phyloP scores from a whole-genome alignment of 1,140 invertebrate genomes.

The Phenacoccus solenopsis region DNA sequence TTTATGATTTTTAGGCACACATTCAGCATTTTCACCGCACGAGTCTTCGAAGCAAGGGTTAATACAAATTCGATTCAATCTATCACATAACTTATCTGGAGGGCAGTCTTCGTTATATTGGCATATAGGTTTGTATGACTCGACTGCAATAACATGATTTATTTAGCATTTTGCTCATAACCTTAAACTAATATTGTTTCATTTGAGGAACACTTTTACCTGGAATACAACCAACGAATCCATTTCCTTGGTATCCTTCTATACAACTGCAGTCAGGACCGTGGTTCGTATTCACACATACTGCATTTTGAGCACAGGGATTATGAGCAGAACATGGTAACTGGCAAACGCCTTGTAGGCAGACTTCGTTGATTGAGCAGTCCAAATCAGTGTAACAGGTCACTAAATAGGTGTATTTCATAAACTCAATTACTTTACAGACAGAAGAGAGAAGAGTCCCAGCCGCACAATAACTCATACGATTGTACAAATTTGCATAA shows the following conservation, averaged over 20 bases:
- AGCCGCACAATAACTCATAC: background rate
- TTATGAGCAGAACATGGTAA: slow-evolving; percentile 68
- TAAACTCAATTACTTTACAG: background rate
- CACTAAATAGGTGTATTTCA: slow-evolving; percentile 36
- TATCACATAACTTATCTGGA: slow-evolving; percentile 62
- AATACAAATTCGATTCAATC: slow-evolving; percentile 64
- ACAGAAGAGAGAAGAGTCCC: background rate
- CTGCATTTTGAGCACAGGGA: slow-evolving; percentile 67
- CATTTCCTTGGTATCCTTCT: slow-evolving; percentile 74
- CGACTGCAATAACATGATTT: background rate
- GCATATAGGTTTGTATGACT: slow-evolving; percentile 45
- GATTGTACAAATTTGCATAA: background rate
- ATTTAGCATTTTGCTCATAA: too few relatives aligned
- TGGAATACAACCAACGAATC: slow-evolving; percentile 59
- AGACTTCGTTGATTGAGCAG: slow-evolving; percentile 64
- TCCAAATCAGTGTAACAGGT: slow-evolving; percentile 69
- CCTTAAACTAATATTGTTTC: too few relatives aligned
- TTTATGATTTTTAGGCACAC: slow-evolving; percentile 59
- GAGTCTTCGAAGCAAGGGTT: slow-evolving; percentile 69
- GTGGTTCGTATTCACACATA: slow-evolving; percentile 80
- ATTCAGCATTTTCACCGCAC: slow-evolving; percentile 73
- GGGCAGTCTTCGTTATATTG: slow-evolving; percentile 84
- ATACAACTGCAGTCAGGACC: slow-evolving; percentile 69
- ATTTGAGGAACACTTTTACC: too few relatives aligned
- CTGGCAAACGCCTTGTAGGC: slow-evolving; percentile 63